Evolutionary conservation across 2,113 vertebrate genomes (phyloP), one percentile per base, ranked within the genome.

Genomic region (Poicephalus meyeri): DNA sequence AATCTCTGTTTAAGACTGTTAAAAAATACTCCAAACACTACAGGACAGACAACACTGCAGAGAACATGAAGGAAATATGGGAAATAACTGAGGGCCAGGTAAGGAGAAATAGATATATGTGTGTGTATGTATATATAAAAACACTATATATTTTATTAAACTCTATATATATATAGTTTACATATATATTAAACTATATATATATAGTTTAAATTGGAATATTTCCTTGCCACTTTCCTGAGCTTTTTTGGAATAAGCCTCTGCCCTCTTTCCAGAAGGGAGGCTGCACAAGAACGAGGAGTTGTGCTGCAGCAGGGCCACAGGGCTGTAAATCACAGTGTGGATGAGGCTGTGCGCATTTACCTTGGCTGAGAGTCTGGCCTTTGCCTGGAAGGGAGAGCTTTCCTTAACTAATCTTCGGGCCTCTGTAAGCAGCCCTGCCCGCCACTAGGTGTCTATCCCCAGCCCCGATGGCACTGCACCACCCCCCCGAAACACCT

Each of bases 311-410:
- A 42, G 46, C 28, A 16, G 1, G 21, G 8, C 24, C 52, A 16
- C 41, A 15, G 41, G 20, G 52, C 55, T n/a, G 55, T 1, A 8
- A 20, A 15, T 7, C 24, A n/a, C 78, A 55, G 6, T 55, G 49
- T 0, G 0, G 53, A 7, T 4, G 46, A 9, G 41, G 11, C 26
- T 50, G 35, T 29, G 52, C 20, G 17, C 15, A 2, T 77, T 46
- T 6, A 19, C 41, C 46, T 49, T 10, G 46, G 21, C 58, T 35
- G 58, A 35, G 35, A 18, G 50, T 35, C 39, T 26, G 17, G 50
- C 66, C 18, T 21, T 13, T 6, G 60, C 63, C 25, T 7, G 31
- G 35, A 20, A 14, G 19, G 50, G 11, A 31, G 2, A 14, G 35
- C 7, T 71, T 55, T 33, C 6, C 28, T 21, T 25, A 13, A 35